phyloP scores from a whole-genome alignment of 92 coral and sea anemone genomes.

The Paragorgia papillata region DNA sequence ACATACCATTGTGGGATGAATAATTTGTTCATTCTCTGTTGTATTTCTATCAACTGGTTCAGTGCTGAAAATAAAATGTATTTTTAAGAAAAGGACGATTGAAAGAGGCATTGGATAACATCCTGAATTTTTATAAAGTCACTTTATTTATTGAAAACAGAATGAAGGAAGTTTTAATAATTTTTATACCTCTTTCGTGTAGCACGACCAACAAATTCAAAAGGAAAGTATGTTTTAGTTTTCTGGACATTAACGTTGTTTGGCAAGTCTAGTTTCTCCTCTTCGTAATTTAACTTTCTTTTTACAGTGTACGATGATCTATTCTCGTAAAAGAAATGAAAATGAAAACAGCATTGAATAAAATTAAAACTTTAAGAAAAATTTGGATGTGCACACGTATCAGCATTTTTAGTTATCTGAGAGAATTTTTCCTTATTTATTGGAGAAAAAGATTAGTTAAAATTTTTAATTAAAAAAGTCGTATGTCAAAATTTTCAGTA shows the following conservation, averaged over 20 bases:
- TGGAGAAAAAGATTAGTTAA: too few species aligned
- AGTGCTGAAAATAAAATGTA: neutral
- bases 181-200: slow-evolving; percentile 15
- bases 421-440: too few species aligned
- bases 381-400: neutral
- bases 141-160: too few species aligned
- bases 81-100: too few species aligned
- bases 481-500: too few species aligned
- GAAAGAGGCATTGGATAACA: neutral
- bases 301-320: slow-evolving; percentile 39
- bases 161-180: too few species aligned
- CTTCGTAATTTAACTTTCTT: slow-evolving; percentile 28
- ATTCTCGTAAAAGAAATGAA: too few species aligned
- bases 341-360: neutral
- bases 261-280: neutral
- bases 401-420: neutral
- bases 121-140: too few species aligned
- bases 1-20: slow-evolving; percentile 30
- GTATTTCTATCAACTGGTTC: neutral
- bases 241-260: slow-evolving; percentile 2
- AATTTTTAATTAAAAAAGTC: too few species aligned
- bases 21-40: slow-evolving; percentile 1
- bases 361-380: neutral
- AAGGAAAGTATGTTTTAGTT: slow-evolving; percentile 41
- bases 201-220: slow-evolving; percentile 39